phyloP scores from a whole-genome alignment of 2,113 vertebrate genomes.

The Gadus chalcogrammus region DNA sequence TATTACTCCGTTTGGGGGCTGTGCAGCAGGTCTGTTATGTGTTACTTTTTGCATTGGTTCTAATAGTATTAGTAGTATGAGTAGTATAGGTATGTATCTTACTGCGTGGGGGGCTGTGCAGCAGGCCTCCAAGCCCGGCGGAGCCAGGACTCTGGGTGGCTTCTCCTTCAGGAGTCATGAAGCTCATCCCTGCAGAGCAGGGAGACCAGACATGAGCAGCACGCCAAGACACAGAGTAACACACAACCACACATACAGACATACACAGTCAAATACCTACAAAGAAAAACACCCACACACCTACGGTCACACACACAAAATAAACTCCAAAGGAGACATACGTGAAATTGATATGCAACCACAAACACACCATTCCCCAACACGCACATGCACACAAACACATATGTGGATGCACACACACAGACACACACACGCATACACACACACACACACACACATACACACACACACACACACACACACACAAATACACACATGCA shows the following conservation, averaged over 20 bases:
- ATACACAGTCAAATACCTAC: not conserved
- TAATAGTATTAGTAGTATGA: too few species aligned
- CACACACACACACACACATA: not conserved
- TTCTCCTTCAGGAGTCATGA: constrained; percentile 64
- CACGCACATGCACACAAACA: not conserved
- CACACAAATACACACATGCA: not conserved
- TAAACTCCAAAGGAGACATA: not conserved
- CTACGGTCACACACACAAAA: not conserved
- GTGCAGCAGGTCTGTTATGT: constrained; percentile 66
- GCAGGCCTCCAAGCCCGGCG: constrained; percentile 73
- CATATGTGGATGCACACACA: not conserved
- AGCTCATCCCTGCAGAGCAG: constrained; percentile 72
- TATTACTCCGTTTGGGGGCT: constrained; percentile 81
- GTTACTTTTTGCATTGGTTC: too few species aligned
- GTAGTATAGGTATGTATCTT: constrained; percentile 55
- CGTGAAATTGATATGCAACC: too few species aligned
- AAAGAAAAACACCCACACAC: not conserved
- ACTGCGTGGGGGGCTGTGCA: constrained; percentile 81
- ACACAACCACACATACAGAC: not conserved
- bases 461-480: not conserved
- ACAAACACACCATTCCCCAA: not conserved
- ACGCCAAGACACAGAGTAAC: not conserved
- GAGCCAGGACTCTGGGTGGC: constrained; percentile 58
- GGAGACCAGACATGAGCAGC: not conserved
- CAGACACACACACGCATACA: not conserved